Evolutionary conservation across 2,113 vertebrate species (phyloP).

Genomic region (Rissa tridactyla): DNA sequence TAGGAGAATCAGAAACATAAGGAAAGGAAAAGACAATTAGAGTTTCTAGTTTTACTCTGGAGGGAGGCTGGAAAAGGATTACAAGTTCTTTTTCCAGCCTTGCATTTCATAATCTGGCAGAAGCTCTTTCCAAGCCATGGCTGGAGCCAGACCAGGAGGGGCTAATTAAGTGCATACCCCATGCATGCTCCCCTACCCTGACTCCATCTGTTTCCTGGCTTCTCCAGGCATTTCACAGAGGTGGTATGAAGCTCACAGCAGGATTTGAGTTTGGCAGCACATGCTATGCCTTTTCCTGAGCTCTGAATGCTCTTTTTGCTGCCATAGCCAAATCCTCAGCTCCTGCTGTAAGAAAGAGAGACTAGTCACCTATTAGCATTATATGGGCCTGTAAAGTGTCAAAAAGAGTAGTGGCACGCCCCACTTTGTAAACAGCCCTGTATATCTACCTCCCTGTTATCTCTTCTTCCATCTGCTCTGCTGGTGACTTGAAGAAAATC

Average conservation of each 20-base stretch:
- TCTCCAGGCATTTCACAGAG: slow-evolving; percentile 17
- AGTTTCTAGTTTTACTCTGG: background rate
- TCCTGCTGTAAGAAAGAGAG: background rate
- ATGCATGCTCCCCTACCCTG: slow-evolving; percentile 6
- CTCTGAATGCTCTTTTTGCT: background rate
- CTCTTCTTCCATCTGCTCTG: background rate
- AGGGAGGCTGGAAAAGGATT: background rate
- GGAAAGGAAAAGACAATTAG: background rate
- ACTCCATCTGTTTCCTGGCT: slow-evolving; percentile 45
- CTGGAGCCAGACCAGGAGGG: slow-evolving; percentile 22
- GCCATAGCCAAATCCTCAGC: background rate
- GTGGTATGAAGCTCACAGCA: background rate
- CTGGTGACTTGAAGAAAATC: background rate
- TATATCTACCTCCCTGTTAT: background rate
- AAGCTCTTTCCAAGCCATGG: background rate
- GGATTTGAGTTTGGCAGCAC: background rate
- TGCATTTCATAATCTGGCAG: slow-evolving; percentile 1
- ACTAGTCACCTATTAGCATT: background rate
- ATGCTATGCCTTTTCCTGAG: background rate
- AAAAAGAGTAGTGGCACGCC: background rate
- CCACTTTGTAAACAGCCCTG: background rate
- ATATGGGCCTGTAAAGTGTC: background rate
- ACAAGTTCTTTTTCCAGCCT: background rate
- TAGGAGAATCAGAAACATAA: background rate
- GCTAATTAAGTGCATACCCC: slow-evolving; percentile 47